These are phyloP conservation scores for Pagrus major DNA, from an alignment of 2,113 vertebrate genomes.

Conservation along the genomic window DNA sequence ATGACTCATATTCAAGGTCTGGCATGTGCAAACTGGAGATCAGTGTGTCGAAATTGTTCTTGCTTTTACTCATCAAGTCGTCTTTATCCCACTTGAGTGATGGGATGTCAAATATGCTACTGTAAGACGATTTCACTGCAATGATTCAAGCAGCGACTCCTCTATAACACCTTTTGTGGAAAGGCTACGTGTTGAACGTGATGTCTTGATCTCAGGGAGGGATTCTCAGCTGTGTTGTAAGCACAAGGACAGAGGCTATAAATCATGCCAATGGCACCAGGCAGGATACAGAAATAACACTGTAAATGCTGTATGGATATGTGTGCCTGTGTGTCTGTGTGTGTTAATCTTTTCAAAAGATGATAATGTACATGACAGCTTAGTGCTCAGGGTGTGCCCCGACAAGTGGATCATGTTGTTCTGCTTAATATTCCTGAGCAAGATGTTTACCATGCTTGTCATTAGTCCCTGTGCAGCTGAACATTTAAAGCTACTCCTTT, in stretches of 20 bases:
- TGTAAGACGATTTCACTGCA: background rate
- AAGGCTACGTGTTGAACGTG: slow-evolving; percentile 43
- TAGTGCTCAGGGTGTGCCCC: background rate
- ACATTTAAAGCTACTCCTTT: background rate
- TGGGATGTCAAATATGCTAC: background rate
- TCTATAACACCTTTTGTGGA: background rate
- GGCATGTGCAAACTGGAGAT: background rate
- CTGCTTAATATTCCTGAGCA: background rate
- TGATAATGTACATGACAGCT: slow-evolving; percentile 1
- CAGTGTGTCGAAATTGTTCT: background rate
- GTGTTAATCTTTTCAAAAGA: no score
- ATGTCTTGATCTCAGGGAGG: slow-evolving; percentile 35
- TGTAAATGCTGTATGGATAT: slow-evolving; percentile 11
- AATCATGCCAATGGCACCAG: slow-evolving; percentile 14
- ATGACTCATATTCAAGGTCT: slow-evolving; percentile 20
- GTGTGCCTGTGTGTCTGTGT: background rate
- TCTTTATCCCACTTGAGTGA: no score
- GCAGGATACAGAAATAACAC: slow-evolving; percentile 40
- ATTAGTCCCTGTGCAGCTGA: background rate
- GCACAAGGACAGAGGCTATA: slow-evolving; percentile 11
- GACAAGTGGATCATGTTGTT: slow-evolving; percentile 3
- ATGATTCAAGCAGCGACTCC: background rate
- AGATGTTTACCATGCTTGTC: background rate
- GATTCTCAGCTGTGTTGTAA: slow-evolving; percentile 43
- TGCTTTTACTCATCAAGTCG: background rate